Evolutionary conservation across 2,888 invertebrate species (phyloP).

Genomic region (Drosophila nr. perissopoda): DNA sequence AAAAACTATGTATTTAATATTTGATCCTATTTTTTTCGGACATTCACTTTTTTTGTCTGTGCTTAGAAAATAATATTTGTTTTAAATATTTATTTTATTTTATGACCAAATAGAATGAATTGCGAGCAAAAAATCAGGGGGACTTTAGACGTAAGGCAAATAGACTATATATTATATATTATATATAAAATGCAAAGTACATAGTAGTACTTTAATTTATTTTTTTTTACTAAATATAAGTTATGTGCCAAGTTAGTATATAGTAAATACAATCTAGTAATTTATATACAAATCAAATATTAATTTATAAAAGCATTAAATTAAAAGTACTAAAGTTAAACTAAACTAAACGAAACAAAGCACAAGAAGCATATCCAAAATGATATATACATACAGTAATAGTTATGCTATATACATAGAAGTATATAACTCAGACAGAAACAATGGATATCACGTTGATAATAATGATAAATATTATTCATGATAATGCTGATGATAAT

Average conservation of each 20-base stretch:
- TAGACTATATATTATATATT: constrained; percentile 18
- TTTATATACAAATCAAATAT: constrained; percentile 34
- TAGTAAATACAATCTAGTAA: constrained; percentile 35
- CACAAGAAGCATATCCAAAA: constrained; percentile 38
- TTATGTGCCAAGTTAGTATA: constrained; percentile 43
- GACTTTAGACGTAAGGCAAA: constrained; percentile 55
- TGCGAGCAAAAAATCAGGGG: constrained; percentile 23
- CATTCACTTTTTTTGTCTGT: constrained; percentile 5
- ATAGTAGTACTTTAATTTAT: constrained; percentile 16
- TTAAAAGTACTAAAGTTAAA: constrained; percentile 32
- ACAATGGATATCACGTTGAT: constrained; percentile 24
- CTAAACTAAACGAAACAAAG: constrained; percentile 17
- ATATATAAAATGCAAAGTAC: constrained; percentile 11
- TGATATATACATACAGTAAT: constrained; percentile 22
- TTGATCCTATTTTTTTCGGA: constrained; percentile 13
- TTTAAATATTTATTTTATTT: constrained; percentile 15
- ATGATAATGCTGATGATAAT: constrained; percentile 31
- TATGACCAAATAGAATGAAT: constrained; percentile 10
- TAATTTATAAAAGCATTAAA: constrained; percentile 1
- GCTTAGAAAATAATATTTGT: background rate
- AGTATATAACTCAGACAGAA: constrained; percentile 14
- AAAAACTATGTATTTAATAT: constrained; percentile 32
- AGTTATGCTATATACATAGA: constrained; percentile 31
- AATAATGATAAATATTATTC: constrained; percentile 18
- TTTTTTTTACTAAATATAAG: constrained; percentile 34